phyloP scores from a whole-genome alignment of 2,888 invertebrate genomes.

The Morpho deidamia region DNA sequence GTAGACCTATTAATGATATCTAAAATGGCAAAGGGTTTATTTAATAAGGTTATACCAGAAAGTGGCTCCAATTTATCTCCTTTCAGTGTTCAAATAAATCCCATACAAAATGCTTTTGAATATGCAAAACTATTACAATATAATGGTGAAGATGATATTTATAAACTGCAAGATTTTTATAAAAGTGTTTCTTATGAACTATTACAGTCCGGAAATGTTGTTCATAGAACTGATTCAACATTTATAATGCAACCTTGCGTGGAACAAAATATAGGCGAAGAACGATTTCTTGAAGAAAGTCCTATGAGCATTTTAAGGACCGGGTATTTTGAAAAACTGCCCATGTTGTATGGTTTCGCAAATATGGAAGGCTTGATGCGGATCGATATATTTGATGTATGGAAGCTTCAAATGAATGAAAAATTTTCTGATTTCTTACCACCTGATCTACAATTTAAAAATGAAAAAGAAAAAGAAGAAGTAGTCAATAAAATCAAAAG shows the following conservation, averaged over 20 bases:
- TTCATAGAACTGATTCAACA: conserved; percentile 26
- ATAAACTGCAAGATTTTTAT: conserved; percentile 41
- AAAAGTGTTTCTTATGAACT: conserved; percentile 32
- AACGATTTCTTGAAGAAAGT: conserved; percentile 36
- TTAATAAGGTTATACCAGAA: conserved; percentile 29
- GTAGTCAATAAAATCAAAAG: conserved; percentile 35
- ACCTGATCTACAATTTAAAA: conserved; percentile 38
- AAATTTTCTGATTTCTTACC: conserved; percentile 53
- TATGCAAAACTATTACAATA: conserved; percentile 32
- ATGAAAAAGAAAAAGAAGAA: conserved; percentile 32
- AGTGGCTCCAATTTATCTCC: conserved; percentile 29
- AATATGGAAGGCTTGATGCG: conserved; percentile 40
- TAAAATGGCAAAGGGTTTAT: conserved; percentile 28
- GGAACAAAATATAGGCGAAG: conserved; percentile 27
- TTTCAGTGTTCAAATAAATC: conserved; percentile 31
- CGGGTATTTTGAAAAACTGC: conserved; percentile 33
- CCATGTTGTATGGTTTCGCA: conserved; percentile 39
- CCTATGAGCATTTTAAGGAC: conserved; percentile 38
- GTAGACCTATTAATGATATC: conserved; percentile 34
- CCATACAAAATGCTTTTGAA: conserved; percentile 29
- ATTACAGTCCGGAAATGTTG: conserved; percentile 28
- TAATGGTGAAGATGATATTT: conserved; percentile 33
- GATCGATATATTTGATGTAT: conserved; percentile 31
- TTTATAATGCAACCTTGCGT: conserved; percentile 33
- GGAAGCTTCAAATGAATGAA: conserved; percentile 41